A percentile compares a stretch with the other conserved stretches of the same genome.
Conservation (phyloP, 1,140 invertebrate genomes). For the Papilio xuthus region DNA sequence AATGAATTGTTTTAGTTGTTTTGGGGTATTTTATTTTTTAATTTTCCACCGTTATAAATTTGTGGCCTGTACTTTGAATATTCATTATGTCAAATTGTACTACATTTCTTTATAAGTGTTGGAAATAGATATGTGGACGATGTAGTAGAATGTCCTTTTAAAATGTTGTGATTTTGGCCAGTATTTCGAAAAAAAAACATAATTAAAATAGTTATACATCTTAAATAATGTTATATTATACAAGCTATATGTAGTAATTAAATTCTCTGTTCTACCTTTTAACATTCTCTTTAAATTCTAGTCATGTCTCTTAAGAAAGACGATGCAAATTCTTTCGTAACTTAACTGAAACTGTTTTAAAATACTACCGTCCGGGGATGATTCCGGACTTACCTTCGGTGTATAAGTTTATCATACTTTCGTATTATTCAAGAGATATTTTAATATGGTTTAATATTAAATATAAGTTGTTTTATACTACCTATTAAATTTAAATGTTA, state of each 20-base stretch:
- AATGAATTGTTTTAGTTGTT: too few relatives aligned
- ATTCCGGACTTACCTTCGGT: slow-evolving; percentile 40
- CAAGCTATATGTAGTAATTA: slow-evolving; percentile 23
- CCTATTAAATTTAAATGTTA: not conserved
- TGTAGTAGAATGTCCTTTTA: too few relatives aligned
- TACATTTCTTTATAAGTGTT: too few relatives aligned
- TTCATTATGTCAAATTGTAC: too few relatives aligned
- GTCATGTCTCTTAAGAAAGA: slow-evolving; percentile 37
- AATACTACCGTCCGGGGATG: slow-evolving; percentile 43
- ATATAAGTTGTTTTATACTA: not conserved
- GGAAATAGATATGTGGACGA: too few relatives aligned
- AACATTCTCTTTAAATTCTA: slow-evolving; percentile 28
- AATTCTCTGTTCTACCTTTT: slow-evolving; percentile 24
- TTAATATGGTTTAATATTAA: not conserved
- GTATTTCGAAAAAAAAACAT: not conserved
- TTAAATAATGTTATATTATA: not conserved
- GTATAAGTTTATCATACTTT: slow-evolving; percentile 24
- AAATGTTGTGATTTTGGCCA: not conserved
- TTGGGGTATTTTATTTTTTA: too few relatives aligned
- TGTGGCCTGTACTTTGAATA: too few relatives aligned
- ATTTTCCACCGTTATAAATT: too few relatives aligned
- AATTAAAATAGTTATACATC: not conserved
- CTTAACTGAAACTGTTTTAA: slow-evolving; percentile 47
- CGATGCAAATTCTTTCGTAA: slow-evolving; percentile 49
- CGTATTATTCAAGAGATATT: not conserved